phyloP scores from a whole-genome alignment of 2,888 invertebrate genomes.

The Pseudeuparius sepicola region DNA sequence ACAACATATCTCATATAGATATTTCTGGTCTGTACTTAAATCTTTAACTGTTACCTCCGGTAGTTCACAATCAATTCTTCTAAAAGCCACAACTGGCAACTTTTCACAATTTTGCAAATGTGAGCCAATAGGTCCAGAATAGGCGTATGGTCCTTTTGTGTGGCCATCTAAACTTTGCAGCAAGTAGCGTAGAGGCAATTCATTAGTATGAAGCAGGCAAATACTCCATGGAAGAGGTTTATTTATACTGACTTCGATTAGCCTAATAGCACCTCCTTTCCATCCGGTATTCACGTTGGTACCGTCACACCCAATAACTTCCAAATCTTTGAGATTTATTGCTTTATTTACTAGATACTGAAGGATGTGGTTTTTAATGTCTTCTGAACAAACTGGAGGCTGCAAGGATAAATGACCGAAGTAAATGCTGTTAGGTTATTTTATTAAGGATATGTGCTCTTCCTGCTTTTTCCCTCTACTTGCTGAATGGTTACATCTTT shows the following conservation, averaged over 20 bases:
- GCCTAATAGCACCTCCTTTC: constrained; percentile 21
- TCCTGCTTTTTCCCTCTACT: constrained; percentile 4
- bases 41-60: constrained; percentile 11
- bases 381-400: constrained; percentile 11
- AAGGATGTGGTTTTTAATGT: constrained; percentile 8
- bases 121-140: constrained; percentile 10
- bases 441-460: constrained; percentile 12
- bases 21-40: constrained; percentile 3
- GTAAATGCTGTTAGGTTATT: constrained; percentile 9
- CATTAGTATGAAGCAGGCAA: constrained; percentile 16
- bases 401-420: constrained; percentile 10
- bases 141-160: constrained; percentile 13
- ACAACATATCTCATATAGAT: constrained; percentile 11
- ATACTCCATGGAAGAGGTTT: constrained; percentile 24
- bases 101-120: constrained; percentile 9
- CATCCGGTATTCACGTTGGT: constrained; percentile 24
- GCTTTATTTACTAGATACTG: constrained; percentile 5
- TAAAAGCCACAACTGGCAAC: constrained; percentile 10
- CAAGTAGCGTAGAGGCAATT: constrained; percentile 15
- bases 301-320: constrained; percentile 22
- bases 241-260: constrained; percentile 19
- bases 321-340: constrained; percentile 4
- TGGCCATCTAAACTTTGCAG: constrained; percentile 14
- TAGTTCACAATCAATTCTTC: constrained; percentile 10
- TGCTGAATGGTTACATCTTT: constrained; percentile 10